These are phyloP conservation scores for Leptobrachium leishanense DNA, from an alignment of 2,113 vertebrate species.

Conservation along the genomic window DNA sequence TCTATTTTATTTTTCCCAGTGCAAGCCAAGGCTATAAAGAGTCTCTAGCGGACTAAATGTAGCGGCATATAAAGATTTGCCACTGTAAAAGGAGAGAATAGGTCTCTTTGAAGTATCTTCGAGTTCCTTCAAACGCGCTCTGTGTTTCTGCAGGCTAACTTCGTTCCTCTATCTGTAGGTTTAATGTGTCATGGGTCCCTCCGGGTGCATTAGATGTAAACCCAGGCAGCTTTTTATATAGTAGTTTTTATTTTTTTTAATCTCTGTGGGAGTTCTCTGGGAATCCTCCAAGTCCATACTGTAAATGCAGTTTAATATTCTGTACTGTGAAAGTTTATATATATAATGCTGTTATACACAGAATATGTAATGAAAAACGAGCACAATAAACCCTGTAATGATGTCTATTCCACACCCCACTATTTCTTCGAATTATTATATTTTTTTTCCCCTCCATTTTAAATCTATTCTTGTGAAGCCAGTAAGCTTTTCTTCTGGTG, in stretches of 20 bases:
- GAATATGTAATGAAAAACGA: too few species aligned
- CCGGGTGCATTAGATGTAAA: constrained; percentile 66
- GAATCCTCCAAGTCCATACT: not conserved
- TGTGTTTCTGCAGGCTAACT: constrained; percentile 71
- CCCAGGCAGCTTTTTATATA: constrained; percentile 51
- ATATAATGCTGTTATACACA: too few species aligned
- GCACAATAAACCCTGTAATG: too few species aligned
- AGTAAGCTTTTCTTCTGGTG: too few species aligned
- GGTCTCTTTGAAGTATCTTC: constrained; percentile 66
- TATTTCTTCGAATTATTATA: too few species aligned
- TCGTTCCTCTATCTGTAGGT: constrained; percentile 65
- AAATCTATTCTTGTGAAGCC: too few species aligned
- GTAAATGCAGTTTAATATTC: not conserved
- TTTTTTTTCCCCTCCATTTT: too few species aligned
- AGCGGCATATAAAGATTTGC: constrained; percentile 61
- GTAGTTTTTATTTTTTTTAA: constrained; percentile 55
- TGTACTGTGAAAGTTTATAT: too few species aligned
- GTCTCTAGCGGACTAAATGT: constrained; percentile 63
- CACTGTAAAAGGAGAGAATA: constrained; percentile 62
- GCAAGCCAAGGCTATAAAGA: constrained; percentile 45
- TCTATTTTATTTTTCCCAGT: constrained; percentile 9
- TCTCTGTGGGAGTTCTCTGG: constrained; percentile 43
- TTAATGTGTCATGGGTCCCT: constrained; percentile 64
- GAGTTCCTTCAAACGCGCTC: constrained; percentile 60
- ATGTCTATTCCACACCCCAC: too few species aligned